phyloP scores from a whole-genome alignment of 2,888 invertebrate genomes.

The Tipula lateralis region DNA sequence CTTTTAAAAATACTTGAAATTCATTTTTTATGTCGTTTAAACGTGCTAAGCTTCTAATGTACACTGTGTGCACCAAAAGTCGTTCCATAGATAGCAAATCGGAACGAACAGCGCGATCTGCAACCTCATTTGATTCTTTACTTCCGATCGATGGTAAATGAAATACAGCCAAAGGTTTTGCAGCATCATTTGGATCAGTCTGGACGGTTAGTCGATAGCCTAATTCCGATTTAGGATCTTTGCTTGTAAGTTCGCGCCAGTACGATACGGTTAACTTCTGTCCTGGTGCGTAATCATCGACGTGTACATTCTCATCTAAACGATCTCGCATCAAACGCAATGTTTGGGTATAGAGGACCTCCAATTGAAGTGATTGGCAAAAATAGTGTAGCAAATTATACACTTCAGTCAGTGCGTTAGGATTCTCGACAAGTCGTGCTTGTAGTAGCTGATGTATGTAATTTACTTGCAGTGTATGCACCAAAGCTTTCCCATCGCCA shows the following conservation, averaged over 20 bases:
- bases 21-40: conserved; percentile 73
- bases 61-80: conserved; percentile 89
- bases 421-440: conserved; percentile 67
- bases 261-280: conserved; percentile 88
- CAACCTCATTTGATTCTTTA: conserved; percentile 56
- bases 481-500: conserved; percentile 92
- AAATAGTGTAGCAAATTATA: conserved; percentile 86
- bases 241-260: conserved; percentile 59
- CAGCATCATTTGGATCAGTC: conserved; percentile 76
- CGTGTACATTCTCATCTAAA: conserved; percentile 79
- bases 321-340: conserved; percentile 81
- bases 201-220: conserved; percentile 86
- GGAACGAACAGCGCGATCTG: conserved; percentile 74
- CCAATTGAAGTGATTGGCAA: conserved; percentile 91
- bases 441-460: conserved; percentile 94
- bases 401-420: conserved; percentile 72
- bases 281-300: conserved; percentile 87
- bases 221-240: conserved; percentile 76
- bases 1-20: conserved; percentile 54
- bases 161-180: conserved; percentile 66
- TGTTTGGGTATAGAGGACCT: conserved; percentile 84
- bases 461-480: conserved; percentile 88
- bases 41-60: conserved; percentile 81
- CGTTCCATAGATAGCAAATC: conserved; percentile 94
- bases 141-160: conserved; percentile 56